A percentile compares a stretch with the other conserved stretches of the same genome.
Conservation (phyloP, 2,797 vertebrate species). For the Hybognathus amarus region DNA sequence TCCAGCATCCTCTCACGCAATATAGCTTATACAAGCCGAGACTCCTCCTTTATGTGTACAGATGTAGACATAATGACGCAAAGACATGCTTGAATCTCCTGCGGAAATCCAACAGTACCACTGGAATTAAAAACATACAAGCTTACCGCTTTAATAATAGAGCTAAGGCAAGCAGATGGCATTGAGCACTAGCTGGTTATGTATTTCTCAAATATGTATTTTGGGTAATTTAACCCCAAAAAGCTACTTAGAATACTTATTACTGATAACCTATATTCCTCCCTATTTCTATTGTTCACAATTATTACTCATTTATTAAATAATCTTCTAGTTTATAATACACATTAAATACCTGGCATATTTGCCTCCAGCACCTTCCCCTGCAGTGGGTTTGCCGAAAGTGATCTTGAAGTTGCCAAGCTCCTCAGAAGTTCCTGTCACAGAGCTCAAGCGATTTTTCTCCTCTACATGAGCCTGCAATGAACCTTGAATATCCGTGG, state of each 20-base stretch:
- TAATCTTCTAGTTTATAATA: not conserved
- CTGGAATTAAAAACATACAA: too few relatives aligned
- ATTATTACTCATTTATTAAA: not conserved
- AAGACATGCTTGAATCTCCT: too few relatives aligned
- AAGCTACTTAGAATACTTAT: not conserved
- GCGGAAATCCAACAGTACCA: too few relatives aligned
- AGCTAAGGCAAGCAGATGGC: too few relatives aligned
- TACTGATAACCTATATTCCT: not conserved
- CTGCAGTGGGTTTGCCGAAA: slow-evolving; percentile 81
- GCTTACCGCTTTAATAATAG: too few relatives aligned
- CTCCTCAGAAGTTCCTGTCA: slow-evolving; percentile 86
- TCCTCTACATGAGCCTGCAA: slow-evolving; percentile 82
- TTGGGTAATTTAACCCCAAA: too few relatives aligned
- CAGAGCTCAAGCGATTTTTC: slow-evolving; percentile 78
- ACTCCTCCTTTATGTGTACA: too few relatives aligned
- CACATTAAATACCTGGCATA: slow-evolving; percentile 82
- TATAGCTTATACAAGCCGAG: too few relatives aligned
- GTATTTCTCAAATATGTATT: too few relatives aligned
- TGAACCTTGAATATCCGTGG: slow-evolving; percentile 86
- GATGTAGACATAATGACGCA: too few relatives aligned
- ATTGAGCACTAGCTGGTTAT: too few relatives aligned
- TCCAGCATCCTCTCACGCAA: too few relatives aligned
- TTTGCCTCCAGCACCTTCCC: slow-evolving; percentile 72
- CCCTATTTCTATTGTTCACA: not conserved
- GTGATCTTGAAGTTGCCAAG: slow-evolving; percentile 90